A percentile compares a stretch with the other conserved stretches of the same genome.
phyloP scores from a whole-genome alignment of 2,113 vertebrate species.

The Xerus inauris region DNA sequence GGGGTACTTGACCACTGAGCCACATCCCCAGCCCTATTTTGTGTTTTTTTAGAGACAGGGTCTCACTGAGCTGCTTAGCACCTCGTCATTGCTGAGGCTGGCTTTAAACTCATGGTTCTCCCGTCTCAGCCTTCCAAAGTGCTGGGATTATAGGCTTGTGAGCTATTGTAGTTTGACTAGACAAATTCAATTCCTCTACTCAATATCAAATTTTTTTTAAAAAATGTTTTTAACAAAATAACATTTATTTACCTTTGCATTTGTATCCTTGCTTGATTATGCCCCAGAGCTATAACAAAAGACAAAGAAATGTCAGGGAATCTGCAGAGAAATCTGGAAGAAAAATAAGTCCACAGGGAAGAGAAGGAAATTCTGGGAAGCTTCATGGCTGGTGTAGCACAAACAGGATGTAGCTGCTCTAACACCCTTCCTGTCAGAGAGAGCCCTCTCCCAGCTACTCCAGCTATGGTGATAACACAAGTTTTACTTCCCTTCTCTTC shows the following conservation, averaged over 20 bases:
- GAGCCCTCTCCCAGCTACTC: conserved; percentile 50
- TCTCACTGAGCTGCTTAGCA: too few relatives aligned
- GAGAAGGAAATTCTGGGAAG: conserved; percentile 81
- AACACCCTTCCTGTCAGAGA: conserved; percentile 90
- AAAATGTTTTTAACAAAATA: not conserved
- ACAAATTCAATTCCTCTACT: not conserved
- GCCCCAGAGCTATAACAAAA: conserved; percentile 96
- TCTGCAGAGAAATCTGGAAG: conserved; percentile 82
- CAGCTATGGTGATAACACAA: conserved; percentile 72
- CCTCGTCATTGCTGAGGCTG: too few relatives aligned
- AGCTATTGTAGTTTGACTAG: not conserved
- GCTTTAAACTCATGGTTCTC: too few relatives aligned
- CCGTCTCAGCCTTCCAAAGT: too few relatives aligned
- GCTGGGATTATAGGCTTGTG: too few relatives aligned
- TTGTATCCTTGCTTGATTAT: conserved; percentile 99
- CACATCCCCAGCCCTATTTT: too few relatives aligned
- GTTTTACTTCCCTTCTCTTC: conserved; percentile 73
- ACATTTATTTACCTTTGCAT: conserved; percentile 94
- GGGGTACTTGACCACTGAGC: too few relatives aligned
- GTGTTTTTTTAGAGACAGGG: too few relatives aligned
- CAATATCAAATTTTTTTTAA: not conserved
- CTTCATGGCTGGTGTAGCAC: conserved; percentile 75
- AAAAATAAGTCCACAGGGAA: conserved; percentile 82
- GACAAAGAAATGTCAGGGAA: conserved; percentile 80
- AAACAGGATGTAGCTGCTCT: conserved; percentile 91